phyloP scores from a whole-genome alignment of 1,140 invertebrate species.

The Pogonus chalceus region DNA sequence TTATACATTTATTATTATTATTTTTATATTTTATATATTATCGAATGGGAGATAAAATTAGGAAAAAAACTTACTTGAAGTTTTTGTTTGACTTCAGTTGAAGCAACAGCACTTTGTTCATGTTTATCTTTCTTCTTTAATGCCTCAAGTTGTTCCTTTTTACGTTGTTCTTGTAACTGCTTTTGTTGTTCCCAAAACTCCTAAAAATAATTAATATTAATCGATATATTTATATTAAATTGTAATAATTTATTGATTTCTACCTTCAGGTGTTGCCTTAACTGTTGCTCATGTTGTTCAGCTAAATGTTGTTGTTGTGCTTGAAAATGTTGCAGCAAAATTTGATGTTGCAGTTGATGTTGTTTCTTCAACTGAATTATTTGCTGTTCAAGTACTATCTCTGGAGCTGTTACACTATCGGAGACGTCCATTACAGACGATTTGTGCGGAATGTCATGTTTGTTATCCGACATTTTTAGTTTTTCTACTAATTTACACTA shows the following conservation, averaged over 20 bases:
- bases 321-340: constrained; percentile 57
- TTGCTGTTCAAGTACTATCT: constrained; percentile 34
- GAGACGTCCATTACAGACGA: constrained; percentile 26
- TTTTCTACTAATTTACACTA: constrained; percentile 3
- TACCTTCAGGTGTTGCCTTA: constrained; percentile 58
- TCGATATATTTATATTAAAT: neutral
- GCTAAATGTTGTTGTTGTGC: constrained; percentile 59
- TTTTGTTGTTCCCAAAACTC: constrained; percentile 43
- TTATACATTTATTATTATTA: no score
- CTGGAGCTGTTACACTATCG: constrained; percentile 28
- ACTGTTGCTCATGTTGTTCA: constrained; percentile 60
- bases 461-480: constrained; percentile 1
- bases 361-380: constrained; percentile 53
- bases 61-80: constrained; percentile 55
- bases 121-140: constrained; percentile 86
- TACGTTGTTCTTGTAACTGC: constrained; percentile 59
- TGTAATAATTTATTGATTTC: neutral
- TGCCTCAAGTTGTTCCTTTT: constrained; percentile 70
- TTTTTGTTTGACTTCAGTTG: constrained; percentile 90
- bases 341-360: constrained; percentile 61
- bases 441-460: constrained; percentile 10
- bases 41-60: no score
- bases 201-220: constrained; percentile 12
- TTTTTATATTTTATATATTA: no score
- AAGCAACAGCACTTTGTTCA: constrained; percentile 89